These are phyloP conservation scores for Boloria euphrosyne DNA, from an alignment of 2,888 invertebrate species.

Conservation along the genomic window DNA sequence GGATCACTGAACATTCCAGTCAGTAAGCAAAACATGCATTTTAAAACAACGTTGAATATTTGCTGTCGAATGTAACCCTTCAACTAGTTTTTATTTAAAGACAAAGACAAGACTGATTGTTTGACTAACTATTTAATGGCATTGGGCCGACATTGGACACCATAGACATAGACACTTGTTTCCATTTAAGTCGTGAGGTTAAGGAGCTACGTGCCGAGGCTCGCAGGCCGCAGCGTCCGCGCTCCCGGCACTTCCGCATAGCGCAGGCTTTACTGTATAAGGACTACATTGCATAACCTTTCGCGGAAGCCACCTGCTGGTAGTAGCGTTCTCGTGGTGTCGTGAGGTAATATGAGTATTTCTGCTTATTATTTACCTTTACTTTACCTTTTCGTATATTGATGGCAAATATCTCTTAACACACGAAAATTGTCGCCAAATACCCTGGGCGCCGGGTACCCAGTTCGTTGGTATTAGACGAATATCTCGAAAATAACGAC, in stretches of 20 bases:
- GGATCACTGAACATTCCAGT: slow-evolving; percentile 15
- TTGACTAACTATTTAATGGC: neutral
- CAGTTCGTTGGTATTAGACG: too few relatives aligned
- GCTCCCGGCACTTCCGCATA: slow-evolving; percentile 26
- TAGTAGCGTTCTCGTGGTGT: too few relatives aligned
- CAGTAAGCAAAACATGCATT: slow-evolving; percentile 1
- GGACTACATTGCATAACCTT: slow-evolving; percentile 20
- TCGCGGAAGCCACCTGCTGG: slow-evolving; percentile 18
- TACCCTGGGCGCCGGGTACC: too few relatives aligned
- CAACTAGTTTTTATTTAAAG: neutral
- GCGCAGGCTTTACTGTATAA: slow-evolving; percentile 23
- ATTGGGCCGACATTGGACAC: neutral
- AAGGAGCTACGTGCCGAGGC: slow-evolving; percentile 24
- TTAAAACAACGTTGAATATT: slow-evolving; percentile 3
- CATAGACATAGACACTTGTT: slow-evolving; percentile 7
- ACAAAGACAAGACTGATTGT: neutral
- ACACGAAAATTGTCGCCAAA: too few relatives aligned
- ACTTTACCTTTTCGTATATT: too few relatives aligned
- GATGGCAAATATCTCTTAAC: too few relatives aligned
- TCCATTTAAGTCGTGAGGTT: slow-evolving; percentile 30
- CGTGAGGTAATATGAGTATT: too few relatives aligned
- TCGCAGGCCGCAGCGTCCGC: slow-evolving; percentile 6
- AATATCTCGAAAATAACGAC: too few relatives aligned
- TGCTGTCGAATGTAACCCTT: neutral
- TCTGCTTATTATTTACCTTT: too few relatives aligned